These are phyloP conservation scores for Heterochromis multidens DNA, from an alignment of 2,113 vertebrate species.

Conservation along the genomic window DNA sequence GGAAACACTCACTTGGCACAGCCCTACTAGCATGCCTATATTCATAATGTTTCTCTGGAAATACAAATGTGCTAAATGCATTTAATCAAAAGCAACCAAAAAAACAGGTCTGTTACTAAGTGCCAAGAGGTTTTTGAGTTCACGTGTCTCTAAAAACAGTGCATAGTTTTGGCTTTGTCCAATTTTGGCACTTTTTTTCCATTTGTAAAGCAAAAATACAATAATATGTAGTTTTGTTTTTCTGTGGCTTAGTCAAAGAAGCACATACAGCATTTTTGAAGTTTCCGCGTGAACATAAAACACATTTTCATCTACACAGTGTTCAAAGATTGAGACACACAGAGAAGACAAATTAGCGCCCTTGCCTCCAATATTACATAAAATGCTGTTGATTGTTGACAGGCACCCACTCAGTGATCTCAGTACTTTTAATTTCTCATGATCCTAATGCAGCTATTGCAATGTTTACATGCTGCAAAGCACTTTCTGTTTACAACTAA, in stretches of 20 bases:
- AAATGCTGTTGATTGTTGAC: neutral
- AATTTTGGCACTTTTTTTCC: constrained; percentile 54
- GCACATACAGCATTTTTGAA: neutral
- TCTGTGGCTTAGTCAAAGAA: constrained; percentile 28
- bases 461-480: neutral
- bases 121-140: constrained; percentile 18
- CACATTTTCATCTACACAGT: neutral
- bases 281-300: neutral
- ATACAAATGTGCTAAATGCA: neutral
- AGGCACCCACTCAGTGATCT: neutral
- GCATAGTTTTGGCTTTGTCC: constrained; percentile 59
- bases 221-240: neutral
- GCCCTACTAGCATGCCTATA: constrained; percentile 4
- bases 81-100: neutral
- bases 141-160: neutral
- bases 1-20: constrained; percentile 40
- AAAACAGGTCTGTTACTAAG: neutral
- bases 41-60: constrained; percentile 3
- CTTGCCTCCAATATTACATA: neutral
- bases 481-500: neutral
- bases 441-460: neutral
- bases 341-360: neutral
- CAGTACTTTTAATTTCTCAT: neutral
- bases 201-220: neutral
- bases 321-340: neutral